A percentile compares a stretch with the other conserved stretches of the same genome.
Evolutionary conservation across 2,797 vertebrate genomes (phyloP).

Genomic region (Acanthornis magna): DNA sequence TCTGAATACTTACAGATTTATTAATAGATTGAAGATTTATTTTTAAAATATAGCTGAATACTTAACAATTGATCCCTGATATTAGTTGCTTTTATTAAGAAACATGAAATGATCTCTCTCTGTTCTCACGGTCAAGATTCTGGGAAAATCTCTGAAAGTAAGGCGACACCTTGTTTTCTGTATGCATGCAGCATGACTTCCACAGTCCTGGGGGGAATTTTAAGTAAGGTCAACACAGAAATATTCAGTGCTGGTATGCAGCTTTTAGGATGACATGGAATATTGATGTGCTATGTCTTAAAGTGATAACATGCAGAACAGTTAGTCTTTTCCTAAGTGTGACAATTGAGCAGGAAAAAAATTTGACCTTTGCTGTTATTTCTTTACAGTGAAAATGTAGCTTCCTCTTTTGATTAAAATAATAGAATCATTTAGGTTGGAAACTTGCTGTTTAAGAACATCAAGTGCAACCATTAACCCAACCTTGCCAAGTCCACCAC

Average conservation of each 20-base stretch:
- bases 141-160: conserved; percentile 18
- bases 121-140: not conserved
- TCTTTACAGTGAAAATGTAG: not conserved
- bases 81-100: not conserved
- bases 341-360: not conserved
- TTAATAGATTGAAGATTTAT: not conserved
- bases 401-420: not conserved
- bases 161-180: conserved; percentile 2
- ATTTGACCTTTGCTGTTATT: not conserved
- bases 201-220: not conserved
- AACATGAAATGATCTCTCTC: not conserved
- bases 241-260: not conserved
- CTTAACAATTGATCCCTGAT: not conserved
- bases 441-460: not conserved
- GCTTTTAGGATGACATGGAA: not conserved
- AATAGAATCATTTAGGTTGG: not conserved
- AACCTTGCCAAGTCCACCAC: not conserved
- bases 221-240: not conserved
- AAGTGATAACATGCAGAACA: not conserved
- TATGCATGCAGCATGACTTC: conserved; percentile 26
- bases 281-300: not conserved
- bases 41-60: not conserved
- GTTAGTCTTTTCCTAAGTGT: not conserved
- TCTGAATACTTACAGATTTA: not conserved
- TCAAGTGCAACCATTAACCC: not conserved